Percentiles rank a stretch among this genome's conserved stretches.
phyloP scores from a whole-genome alignment of 2,113 vertebrate genomes.

The Hippocampus comes region DNA sequence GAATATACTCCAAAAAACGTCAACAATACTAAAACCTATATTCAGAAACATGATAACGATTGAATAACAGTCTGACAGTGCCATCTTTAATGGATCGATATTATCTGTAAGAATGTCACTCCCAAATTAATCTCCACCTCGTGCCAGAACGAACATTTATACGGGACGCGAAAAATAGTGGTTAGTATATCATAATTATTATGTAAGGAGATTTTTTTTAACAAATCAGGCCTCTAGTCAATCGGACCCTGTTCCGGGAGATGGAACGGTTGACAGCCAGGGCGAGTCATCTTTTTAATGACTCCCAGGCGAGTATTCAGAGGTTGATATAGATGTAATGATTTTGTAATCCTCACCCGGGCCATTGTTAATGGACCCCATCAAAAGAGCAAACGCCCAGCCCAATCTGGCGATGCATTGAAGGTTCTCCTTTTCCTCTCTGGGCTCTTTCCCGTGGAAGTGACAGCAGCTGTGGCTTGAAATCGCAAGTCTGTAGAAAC shows the following conservation, averaged over 20 bases:
- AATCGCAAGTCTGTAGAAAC: constrained; percentile 80
- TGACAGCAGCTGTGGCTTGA: constrained; percentile 92
- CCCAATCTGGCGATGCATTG: constrained; percentile 68
- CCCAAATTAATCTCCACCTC: not conserved
- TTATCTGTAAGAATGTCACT: not conserved
- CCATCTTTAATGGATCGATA: not conserved
- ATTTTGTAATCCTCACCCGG: constrained; percentile 74
- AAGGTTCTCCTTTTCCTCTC: constrained; percentile 58
- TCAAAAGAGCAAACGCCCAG: constrained; percentile 75
- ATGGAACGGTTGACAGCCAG: constrained; percentile 43
- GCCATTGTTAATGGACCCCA: constrained; percentile 68
- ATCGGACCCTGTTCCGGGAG: not conserved
- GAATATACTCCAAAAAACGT: not conserved
- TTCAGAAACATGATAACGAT: not conserved
- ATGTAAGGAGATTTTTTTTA: not conserved
- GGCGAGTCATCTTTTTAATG: constrained; percentile 40
- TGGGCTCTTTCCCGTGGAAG: constrained; percentile 71
- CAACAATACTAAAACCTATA: not conserved
- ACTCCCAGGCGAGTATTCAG: constrained; percentile 60
- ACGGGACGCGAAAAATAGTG: not conserved
- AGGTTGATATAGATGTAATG: constrained; percentile 76
- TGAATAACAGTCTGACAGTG: not conserved
- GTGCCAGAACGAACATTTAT: not conserved
- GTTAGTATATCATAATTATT: not conserved
- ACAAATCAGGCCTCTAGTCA: not conserved